Conservation (phyloP, 2,113 vertebrate species). For the Chrysochloris asiatica region DNA sequence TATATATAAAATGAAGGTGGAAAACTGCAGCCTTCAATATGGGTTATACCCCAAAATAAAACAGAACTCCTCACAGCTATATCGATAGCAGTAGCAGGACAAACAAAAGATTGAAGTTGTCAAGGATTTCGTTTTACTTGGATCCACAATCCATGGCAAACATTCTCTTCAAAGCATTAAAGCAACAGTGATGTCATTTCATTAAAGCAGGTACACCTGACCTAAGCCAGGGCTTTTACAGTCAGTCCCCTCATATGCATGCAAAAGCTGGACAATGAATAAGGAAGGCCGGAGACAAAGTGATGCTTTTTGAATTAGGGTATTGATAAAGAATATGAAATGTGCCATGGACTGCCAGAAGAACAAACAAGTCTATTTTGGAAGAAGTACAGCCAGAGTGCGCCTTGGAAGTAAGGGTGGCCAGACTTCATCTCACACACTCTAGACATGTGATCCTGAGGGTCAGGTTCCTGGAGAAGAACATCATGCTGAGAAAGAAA, state of each 20-base stretch:
- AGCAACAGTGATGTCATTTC: not conserved
- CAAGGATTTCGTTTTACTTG: not conserved
- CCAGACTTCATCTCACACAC: not conserved
- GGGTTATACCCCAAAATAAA: not conserved
- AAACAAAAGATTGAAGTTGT: too few species aligned
- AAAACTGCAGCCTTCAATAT: not conserved
- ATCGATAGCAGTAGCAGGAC: not conserved
- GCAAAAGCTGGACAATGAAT: not conserved
- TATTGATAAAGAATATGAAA: too few species aligned
- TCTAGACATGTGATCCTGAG: not conserved
- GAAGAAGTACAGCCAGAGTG: not conserved
- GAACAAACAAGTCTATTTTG: not conserved
- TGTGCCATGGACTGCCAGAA: not conserved
- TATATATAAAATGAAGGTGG: too few species aligned
- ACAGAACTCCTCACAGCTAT: not conserved
- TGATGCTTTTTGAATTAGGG: too few species aligned
- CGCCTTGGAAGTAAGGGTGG: not conserved
- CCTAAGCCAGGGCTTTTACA: not conserved
- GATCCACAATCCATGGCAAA: not conserved
- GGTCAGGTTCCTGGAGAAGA: not conserved
- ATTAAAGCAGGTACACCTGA: not conserved
- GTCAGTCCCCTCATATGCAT: not conserved
- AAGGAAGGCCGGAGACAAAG: too few species aligned
- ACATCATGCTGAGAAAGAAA: not conserved
- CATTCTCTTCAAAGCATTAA: too few species aligned